These are phyloP conservation scores for Clarias gariepinus DNA, from an alignment of 2,113 vertebrate species.

Conservation along the genomic window DNA sequence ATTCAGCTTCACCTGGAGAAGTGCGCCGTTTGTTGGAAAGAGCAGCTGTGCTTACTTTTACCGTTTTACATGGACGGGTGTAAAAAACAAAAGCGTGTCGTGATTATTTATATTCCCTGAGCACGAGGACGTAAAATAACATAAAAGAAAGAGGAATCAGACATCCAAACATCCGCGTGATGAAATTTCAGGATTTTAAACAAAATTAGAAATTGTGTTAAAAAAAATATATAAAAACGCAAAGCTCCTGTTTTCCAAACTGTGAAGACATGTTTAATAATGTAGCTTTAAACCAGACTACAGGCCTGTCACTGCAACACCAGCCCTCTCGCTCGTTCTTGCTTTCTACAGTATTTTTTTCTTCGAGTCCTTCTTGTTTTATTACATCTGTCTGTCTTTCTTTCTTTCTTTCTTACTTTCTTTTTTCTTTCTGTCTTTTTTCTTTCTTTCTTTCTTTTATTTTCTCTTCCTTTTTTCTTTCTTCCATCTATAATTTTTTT, in stretches of 20 bases:
- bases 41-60: constrained; percentile 2
- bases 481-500: too few relatives aligned
- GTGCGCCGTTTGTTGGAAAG: neutral
- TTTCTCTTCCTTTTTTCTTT: neutral
- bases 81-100: neutral
- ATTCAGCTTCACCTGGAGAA: constrained; percentile 8
- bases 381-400: too few relatives aligned
- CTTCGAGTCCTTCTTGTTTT: too few relatives aligned
- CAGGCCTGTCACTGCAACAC: too few relatives aligned
- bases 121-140: neutral
- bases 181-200: neutral
- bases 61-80: neutral
- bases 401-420: neutral
- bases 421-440: too few relatives aligned
- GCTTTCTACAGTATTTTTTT: neutral
- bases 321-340: neutral
- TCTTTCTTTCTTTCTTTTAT: too few relatives aligned
- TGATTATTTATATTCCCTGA: neutral
- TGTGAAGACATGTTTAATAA: neutral
- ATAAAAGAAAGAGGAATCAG: neutral
- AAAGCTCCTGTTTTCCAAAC: too few relatives aligned
- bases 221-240: neutral
- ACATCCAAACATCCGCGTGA: neutral
- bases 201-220: neutral
- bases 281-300: neutral